These are phyloP conservation scores for Notechis scutatus DNA, from an alignment of 2,113 vertebrate genomes.

Conservation along the genomic window DNA sequence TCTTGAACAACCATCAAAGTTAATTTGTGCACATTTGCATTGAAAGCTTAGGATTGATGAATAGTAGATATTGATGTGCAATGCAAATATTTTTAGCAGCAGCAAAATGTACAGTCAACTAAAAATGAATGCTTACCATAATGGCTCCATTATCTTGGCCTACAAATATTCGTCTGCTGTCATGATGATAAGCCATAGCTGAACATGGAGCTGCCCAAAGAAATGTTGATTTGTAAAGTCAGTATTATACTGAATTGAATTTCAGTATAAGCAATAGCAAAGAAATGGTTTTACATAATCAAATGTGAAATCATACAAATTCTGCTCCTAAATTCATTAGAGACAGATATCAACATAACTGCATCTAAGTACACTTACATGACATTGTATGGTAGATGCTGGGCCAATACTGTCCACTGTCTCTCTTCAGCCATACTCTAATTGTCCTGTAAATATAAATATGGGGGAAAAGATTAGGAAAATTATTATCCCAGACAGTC, in stretches of 20 bases:
- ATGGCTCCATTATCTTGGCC: slow-evolving; percentile 95
- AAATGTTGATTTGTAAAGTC: slow-evolving; percentile 21
- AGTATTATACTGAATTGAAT: neutral
- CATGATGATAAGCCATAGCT: slow-evolving; percentile 91
- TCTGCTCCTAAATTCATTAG: neutral
- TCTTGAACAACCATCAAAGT: neutral
- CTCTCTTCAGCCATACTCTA: slow-evolving; percentile 93
- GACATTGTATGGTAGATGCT: slow-evolving; percentile 93
- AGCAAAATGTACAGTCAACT: neutral
- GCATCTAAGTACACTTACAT: slow-evolving; percentile 74
- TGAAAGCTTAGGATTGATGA: neutral
- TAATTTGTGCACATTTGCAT: neutral
- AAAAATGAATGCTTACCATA: slow-evolving; percentile 77
- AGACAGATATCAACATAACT: neutral
- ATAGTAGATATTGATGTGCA: neutral
- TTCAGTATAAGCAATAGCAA: neutral
- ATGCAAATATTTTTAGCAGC: neutral
- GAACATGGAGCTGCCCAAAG: slow-evolving; percentile 85
- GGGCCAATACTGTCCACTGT: slow-evolving; percentile 97
- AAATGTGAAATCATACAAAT: neutral
- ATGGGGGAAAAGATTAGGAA: neutral
- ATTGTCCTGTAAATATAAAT: slow-evolving; percentile 76
- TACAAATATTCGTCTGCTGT: slow-evolving; percentile 92
- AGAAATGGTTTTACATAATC: neutral
- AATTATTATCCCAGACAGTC: neutral